Evolutionary conservation across 2,113 vertebrate species (phyloP).

Genomic region (Henicopernis longicauda): DNA sequence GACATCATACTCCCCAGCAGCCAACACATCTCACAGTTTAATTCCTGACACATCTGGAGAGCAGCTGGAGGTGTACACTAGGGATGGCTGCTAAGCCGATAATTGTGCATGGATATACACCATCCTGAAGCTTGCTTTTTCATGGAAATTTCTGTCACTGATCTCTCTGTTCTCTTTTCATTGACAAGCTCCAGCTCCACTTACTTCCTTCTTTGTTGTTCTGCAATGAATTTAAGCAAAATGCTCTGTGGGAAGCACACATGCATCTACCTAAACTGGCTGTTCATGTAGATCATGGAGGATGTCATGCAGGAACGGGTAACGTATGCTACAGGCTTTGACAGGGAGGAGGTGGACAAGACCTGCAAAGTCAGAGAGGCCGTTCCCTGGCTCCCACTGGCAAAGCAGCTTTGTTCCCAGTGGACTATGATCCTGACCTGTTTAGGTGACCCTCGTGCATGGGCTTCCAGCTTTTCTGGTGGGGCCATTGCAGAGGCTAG

Average conservation of each 20-base stretch:
- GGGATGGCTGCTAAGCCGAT: neutral
- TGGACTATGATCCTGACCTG: neutral
- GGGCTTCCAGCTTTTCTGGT: neutral
- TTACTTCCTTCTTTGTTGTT: neutral
- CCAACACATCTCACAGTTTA: neutral
- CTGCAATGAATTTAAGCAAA: neutral
- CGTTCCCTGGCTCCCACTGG: neutral
- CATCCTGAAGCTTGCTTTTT: neutral
- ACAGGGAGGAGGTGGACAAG: neutral
- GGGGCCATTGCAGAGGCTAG: neutral
- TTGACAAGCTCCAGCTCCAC: neutral
- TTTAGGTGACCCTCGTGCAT: neutral
- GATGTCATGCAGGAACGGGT: neutral
- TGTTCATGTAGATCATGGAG: rapidly evolving
- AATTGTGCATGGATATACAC: neutral
- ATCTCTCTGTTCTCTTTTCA: neutral
- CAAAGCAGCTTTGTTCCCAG: neutral
- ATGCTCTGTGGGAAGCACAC: neutral
- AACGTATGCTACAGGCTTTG: neutral
- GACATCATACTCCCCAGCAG: neutral
- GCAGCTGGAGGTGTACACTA: neutral
- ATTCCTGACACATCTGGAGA: neutral
- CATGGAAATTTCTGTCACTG: neutral
- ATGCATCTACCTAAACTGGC: neutral
- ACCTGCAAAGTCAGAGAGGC: neutral